These are phyloP conservation scores for Halocaridina rubra DNA, from an alignment of 2,888 invertebrate species.

Conservation along the genomic window DNA sequence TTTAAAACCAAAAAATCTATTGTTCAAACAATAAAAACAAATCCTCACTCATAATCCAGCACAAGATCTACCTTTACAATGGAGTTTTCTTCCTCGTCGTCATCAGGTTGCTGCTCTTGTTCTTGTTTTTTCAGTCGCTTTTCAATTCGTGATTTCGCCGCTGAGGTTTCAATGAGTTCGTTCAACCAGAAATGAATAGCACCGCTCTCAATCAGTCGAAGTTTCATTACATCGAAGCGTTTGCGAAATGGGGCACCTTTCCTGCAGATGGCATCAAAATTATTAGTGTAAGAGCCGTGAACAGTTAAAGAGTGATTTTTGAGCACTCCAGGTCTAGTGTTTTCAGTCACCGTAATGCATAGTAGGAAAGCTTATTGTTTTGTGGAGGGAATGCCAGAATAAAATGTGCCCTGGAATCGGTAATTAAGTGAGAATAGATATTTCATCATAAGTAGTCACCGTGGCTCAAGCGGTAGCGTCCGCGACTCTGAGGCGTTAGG, in stretches of 20 bases:
- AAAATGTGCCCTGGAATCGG: no score
- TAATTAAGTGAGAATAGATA: no score
- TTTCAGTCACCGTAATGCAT: no score
- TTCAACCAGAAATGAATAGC: conserved; percentile 33
- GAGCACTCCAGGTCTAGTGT: no score
- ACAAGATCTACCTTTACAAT: background rate
- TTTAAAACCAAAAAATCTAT: background rate
- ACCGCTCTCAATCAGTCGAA: conserved; percentile 18
- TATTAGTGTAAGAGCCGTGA: no score
- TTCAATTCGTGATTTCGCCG: background rate
- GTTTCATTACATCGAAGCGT: conserved; percentile 11
- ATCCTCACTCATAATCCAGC: background rate
- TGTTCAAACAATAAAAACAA: background rate
- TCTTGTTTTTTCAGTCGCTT: background rate
- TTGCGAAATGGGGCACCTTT: conserved; percentile 39
- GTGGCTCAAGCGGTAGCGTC: no score
- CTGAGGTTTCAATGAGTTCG: conserved; percentile 11
- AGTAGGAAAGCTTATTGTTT: no score
- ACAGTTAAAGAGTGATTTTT: no score
- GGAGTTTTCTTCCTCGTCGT: background rate
- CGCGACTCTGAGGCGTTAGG: no score
- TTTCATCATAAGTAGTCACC: no score
- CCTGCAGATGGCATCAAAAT: conserved; percentile 1
- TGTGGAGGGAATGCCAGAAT: no score
- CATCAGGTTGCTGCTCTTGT: background rate